Conservation (phyloP, 2,113 vertebrate species). For the Tapirus terrestris region DNA sequence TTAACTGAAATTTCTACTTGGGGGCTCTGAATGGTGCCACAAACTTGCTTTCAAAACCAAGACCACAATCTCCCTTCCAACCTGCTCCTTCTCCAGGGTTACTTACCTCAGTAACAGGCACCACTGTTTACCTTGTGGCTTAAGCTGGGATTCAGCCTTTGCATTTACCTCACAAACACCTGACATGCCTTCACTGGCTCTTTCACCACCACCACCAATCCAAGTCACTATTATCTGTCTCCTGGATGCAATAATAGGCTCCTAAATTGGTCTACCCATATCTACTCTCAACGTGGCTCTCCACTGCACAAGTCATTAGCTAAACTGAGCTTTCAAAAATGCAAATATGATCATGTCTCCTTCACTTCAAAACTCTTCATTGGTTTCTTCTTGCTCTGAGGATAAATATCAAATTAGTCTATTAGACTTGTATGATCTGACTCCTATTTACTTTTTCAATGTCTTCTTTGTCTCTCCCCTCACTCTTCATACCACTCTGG, state of each 20-base stretch:
- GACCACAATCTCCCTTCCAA: not conserved
- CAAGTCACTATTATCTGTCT: not conserved
- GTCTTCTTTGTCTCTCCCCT: not conserved
- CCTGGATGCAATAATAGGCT: not conserved
- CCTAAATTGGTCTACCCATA: not conserved
- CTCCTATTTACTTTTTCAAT: not conserved
- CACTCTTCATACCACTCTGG: not conserved
- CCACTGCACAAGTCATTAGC: not conserved
- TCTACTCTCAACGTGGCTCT: not conserved
- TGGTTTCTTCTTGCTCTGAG: not conserved
- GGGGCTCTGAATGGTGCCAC: not conserved
- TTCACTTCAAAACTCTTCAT: not conserved
- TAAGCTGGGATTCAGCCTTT: not conserved
- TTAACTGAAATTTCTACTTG: slow-evolving; percentile 14
- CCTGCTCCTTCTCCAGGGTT: not conserved
- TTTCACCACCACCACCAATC: not conserved
- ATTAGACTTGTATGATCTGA: not conserved
- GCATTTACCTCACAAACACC: not conserved
- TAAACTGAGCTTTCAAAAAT: not conserved
- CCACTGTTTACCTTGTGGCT: not conserved
- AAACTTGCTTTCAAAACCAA: slow-evolving; percentile 8
- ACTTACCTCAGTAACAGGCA: not conserved
- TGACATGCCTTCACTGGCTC: not conserved
- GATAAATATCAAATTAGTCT: not conserved
- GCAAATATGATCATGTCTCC: not conserved